Evolutionary conservation across 2,797 vertebrate species (phyloP), one percentile per base, ranked within the genome.

Genomic region (Decapterus maruadsi): DNA sequence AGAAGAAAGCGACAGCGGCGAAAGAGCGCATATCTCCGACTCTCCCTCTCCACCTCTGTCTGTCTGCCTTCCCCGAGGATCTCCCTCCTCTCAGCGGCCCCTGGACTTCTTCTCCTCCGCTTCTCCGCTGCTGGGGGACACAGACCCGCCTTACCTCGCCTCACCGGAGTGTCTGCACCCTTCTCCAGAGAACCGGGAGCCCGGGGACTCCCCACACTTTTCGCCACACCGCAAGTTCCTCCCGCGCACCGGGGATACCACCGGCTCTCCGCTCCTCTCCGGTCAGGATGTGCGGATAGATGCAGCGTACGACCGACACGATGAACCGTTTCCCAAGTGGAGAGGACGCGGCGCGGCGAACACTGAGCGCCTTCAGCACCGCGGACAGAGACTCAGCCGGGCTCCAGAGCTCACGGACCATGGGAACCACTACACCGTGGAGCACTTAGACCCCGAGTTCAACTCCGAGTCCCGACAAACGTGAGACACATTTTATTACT

Each of bases 301-400:
- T 2, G 81, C 71, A 19, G 79, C 48, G 20, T 74, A 63, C 56
- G 90, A 86, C 59, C 76, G 80, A 56, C 53, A 72, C 68, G 82
- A 93, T 90, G 92, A 84, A 14, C 77, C 80, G 69, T 75, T 83
- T 19, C 88, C 90, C 62, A 89, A 84, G 78, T 89, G 90, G 88
- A 90, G 88, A 46, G 88, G 91, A 85, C 84, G 91, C 69, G 81
- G 88, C 10, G 77, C 85, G 16, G 85, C 77, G 40, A 81, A n/a
- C 57, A 48, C 88, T 0, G 89, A 90, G 81, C 82, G 83, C 64
- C 22, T 92, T 87, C 92, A 93, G 92, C 88, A 94, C 93, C 93
- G 74, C 20, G 93, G 93, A 93, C 89, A 93, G 90, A 71, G 90
- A 45, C 73, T 72, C 60, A 75, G 57, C 14, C 54, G 80, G 71